A percentile compares a stretch with the other conserved stretches of the same genome.
Evolutionary conservation across 1,140 invertebrate species (phyloP).

Genomic region (Atopsyche davidsoni): DNA sequence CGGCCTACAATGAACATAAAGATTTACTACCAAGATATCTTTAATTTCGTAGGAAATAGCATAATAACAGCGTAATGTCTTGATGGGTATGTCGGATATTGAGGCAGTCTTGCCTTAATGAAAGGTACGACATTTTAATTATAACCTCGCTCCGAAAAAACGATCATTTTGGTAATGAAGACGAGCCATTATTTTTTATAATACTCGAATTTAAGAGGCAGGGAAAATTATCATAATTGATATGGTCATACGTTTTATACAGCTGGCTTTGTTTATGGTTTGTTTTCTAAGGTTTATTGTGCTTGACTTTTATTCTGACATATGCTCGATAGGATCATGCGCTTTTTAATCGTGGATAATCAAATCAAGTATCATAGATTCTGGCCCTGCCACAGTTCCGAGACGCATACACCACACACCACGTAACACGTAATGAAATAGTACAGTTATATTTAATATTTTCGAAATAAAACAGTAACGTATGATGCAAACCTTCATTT

Average conservation of each 20-base stretch:
- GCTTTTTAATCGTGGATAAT: too few relatives aligned
- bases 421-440: too few relatives aligned
- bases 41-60: slow-evolving; percentile 6
- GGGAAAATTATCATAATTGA: slow-evolving; percentile 20
- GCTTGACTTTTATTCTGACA: not conserved
- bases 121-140: not conserved
- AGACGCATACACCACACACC: too few relatives aligned
- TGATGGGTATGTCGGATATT: not conserved
- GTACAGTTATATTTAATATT: too few relatives aligned
- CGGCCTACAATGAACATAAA: slow-evolving; percentile 3
- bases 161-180: slow-evolving; percentile 8
- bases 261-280: slow-evolving; percentile 1
- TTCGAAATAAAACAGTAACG: too few relatives aligned
- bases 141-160: too few relatives aligned
- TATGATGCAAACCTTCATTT: too few relatives aligned
- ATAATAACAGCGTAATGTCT: not conserved
- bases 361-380: too few relatives aligned
- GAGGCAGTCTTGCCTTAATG: not conserved
- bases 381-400: too few relatives aligned
- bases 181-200: not conserved
- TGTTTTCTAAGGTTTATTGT: slow-evolving; percentile 1
- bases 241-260: slow-evolving; percentile 7
- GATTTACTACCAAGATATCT: slow-evolving; percentile 4
- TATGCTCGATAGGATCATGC: not conserved
- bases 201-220: slow-evolving; percentile 7